phyloP scores from a whole-genome alignment of 2,888 invertebrate genomes.

The Agrochola circellaris region DNA sequence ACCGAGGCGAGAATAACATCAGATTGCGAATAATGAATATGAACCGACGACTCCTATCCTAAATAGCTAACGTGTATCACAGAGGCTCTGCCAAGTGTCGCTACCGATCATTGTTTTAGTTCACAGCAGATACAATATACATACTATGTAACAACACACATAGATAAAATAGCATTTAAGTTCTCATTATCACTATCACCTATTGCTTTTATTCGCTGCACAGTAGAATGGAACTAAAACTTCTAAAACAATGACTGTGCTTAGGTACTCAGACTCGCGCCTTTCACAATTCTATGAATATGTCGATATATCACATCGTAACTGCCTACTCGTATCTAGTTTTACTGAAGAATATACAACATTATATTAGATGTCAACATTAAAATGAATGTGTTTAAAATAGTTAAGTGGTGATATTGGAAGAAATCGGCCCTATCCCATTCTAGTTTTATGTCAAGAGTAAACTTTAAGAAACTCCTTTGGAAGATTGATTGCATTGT shows the following conservation, averaged over 20 bases:
- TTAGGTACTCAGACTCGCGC: slow-evolving; percentile 54
- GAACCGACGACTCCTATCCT: slow-evolving; percentile 81
- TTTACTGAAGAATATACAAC: slow-evolving; percentile 70
- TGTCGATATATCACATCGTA: slow-evolving; percentile 74
- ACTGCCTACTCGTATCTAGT: slow-evolving; percentile 73
- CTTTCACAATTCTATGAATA: slow-evolving; percentile 71
- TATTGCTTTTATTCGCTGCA: slow-evolving; percentile 64
- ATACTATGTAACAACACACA: slow-evolving; percentile 62
- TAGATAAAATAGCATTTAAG: slow-evolving; percentile 53
- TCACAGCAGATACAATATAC: slow-evolving; percentile 59
- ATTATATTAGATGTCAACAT: slow-evolving; percentile 61
- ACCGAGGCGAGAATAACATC: slow-evolving; percentile 77
- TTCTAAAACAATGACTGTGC: slow-evolving; percentile 64
- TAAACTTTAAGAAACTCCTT: slow-evolving; percentile 20
- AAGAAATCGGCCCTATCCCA: slow-evolving; percentile 39
- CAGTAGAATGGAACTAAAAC: slow-evolving; percentile 45
- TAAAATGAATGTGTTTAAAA: slow-evolving; percentile 48
- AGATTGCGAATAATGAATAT: slow-evolving; percentile 77
- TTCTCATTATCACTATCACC: slow-evolving; percentile 56
- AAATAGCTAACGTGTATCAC: slow-evolving; percentile 86
- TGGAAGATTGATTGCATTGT: slow-evolving; percentile 53
- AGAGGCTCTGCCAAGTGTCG: slow-evolving; percentile 82
- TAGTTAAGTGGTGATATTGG: slow-evolving; percentile 35
- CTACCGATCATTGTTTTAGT: slow-evolving; percentile 73
- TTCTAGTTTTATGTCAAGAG: slow-evolving; percentile 8